Percentiles rank a stretch among this genome's conserved stretches.
phyloP scores from a whole-genome alignment of 2,113 vertebrate species.

The Lophochroa leadbeateri region DNA sequence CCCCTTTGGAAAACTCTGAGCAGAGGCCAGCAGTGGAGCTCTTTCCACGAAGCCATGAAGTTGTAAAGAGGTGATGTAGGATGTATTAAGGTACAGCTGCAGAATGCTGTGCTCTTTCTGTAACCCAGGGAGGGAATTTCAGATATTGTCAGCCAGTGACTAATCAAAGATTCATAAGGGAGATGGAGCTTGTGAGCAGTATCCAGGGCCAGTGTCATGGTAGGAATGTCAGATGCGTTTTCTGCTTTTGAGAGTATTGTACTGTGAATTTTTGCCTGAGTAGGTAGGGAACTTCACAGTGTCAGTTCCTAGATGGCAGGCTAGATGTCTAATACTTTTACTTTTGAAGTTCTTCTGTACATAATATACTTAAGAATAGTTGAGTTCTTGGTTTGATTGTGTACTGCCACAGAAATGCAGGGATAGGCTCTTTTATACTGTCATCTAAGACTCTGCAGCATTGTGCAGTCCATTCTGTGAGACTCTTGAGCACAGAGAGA shows the following conservation, averaged over 20 bases:
- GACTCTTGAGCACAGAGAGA: neutral
- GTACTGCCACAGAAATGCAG: neutral
- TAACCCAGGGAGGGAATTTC: neutral
- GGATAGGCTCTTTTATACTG: neutral
- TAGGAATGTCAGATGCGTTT: neutral
- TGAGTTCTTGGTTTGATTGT: neutral
- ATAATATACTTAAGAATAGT: neutral
- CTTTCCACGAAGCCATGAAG: neutral
- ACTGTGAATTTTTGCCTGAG: neutral
- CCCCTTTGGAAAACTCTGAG: neutral
- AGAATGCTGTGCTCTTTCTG: neutral
- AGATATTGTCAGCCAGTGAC: neutral
- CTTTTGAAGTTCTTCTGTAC: neutral
- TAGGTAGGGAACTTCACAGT: neutral
- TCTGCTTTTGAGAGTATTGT: neutral
- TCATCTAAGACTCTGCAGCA: neutral
- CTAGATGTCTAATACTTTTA: neutral
- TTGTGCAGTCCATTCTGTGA: neutral
- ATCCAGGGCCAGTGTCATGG: neutral
- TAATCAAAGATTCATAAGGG: accelerated
- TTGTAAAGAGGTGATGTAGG: neutral
- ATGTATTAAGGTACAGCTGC: neutral
- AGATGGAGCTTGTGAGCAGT: neutral
- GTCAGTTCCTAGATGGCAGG: neutral
- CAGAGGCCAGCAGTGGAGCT: neutral